These are phyloP conservation scores for Zapornia atra DNA, from an alignment of 2,113 vertebrate genomes.

Conservation along the genomic window DNA sequence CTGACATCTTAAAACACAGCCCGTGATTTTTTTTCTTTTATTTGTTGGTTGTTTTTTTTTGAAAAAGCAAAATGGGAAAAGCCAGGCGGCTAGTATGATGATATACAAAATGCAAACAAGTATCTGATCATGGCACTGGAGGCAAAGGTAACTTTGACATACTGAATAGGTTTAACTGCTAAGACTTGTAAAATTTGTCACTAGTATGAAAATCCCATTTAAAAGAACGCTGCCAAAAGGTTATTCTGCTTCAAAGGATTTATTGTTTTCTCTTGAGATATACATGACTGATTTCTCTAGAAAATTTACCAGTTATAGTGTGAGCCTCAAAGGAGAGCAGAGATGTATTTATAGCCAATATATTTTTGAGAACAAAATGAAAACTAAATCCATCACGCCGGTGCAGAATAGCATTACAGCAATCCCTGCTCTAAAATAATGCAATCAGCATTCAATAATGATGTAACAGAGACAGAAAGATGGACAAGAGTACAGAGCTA, in stretches of 20 bases:
- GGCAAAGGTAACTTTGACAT: not conserved
- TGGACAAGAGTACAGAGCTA: conserved; percentile 16
- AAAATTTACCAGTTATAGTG: conserved; percentile 62
- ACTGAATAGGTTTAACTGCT: not conserved
- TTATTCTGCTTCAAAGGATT: conserved; percentile 72
- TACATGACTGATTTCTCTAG: conserved; percentile 58
- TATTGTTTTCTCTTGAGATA: conserved; percentile 65
- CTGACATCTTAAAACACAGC: not conserved
- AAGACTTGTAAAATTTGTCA: not conserved
- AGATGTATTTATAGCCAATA: conserved; percentile 69
- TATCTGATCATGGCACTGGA: not conserved
- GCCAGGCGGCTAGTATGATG: not conserved
- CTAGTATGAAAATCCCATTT: conserved; percentile 37
- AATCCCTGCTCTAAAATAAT: conserved; percentile 62
- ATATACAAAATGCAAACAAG: not conserved
- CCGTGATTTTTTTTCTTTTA: too few species aligned
- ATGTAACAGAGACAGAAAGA: conserved; percentile 63
- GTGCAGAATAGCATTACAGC: conserved; percentile 45
- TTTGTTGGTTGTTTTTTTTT: too few species aligned
- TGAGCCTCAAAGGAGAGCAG: conserved; percentile 66
- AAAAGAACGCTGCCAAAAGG: conserved; percentile 58
- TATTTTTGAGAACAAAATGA: conserved; percentile 73
- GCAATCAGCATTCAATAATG: conserved; percentile 62
- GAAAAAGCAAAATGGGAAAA: not conserved
- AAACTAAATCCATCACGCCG: conserved; percentile 64